Evolutionary conservation across 1,140 invertebrate genomes (phyloP).

Genomic region (Pseudomyrmex sp.): DNA sequence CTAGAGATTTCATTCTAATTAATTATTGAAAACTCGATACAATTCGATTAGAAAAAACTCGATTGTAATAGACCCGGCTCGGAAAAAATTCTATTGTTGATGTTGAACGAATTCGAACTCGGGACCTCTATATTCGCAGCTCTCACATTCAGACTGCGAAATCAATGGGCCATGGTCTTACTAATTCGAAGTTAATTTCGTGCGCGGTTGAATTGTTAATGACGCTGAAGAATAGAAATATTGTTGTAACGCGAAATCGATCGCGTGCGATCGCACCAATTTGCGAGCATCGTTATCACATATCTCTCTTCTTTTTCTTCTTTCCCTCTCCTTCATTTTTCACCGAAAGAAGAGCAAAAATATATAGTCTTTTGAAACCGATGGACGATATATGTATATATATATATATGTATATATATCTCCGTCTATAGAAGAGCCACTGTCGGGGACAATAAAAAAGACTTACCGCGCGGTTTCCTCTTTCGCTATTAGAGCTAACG

Average conservation of each 20-base stretch:
- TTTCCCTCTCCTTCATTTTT: too few species aligned
- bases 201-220: not conserved
- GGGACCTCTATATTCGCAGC: too few species aligned
- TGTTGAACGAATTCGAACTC: too few species aligned
- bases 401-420: constrained; percentile 49
- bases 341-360: constrained; percentile 13
- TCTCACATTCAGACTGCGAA: too few species aligned
- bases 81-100: too few species aligned
- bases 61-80: too few species aligned
- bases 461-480: constrained; percentile 30
- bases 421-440: constrained; percentile 26
- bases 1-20: too few species aligned
- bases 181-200: not conserved
- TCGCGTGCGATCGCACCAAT: not conserved
- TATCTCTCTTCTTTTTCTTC: not conserved
- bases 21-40: too few species aligned
- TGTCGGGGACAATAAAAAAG: constrained; percentile 32
- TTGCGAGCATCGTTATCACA: too few species aligned
- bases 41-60: too few species aligned
- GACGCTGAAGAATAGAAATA: not conserved
- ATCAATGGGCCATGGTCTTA: too few species aligned
- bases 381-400: constrained; percentile 27
- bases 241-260: constrained; percentile 18
- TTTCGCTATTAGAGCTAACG: constrained; percentile 63
- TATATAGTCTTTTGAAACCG: constrained; percentile 36